Conservation (phyloP, 2,888 invertebrate species). For the Drosophila testacea region DNA sequence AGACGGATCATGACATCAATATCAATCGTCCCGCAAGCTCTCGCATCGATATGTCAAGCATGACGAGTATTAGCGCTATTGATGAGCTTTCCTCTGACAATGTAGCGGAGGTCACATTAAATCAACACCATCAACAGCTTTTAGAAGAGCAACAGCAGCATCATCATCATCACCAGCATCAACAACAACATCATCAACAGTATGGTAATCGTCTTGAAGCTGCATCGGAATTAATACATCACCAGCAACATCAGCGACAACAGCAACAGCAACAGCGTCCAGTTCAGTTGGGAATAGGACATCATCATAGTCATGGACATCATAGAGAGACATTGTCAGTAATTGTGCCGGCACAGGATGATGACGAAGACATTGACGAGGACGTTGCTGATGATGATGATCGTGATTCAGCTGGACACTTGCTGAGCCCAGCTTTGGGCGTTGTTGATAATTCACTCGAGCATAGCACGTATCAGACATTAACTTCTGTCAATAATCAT, state of each 20-base stretch:
- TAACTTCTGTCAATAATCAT: conserved; percentile 91
- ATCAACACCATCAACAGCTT: conserved; percentile 76
- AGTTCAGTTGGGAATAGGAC: conserved; percentile 39
- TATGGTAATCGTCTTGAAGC: conserved; percentile 36
- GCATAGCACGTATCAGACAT: conserved; percentile 94
- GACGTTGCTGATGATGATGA: conserved; percentile 85
- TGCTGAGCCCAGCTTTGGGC: conserved; percentile 87
- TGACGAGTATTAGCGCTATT: conserved; percentile 52
- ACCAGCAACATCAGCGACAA: conserved; percentile 40
- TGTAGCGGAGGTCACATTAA: conserved; percentile 77
- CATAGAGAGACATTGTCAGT: conserved; percentile 86
- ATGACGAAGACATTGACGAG: conserved; percentile 85
- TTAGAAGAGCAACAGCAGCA: conserved; percentile 63
- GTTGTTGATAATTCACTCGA: conserved; percentile 87
- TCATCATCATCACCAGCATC: conserved; percentile 72
- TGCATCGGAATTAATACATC: conserved; percentile 33
- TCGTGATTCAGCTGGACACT: conserved; percentile 86
- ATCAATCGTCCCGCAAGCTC: conserved; percentile 17
- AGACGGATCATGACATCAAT: neutral
- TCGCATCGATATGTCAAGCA: conserved; percentile 6
- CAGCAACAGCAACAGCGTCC: conserved; percentile 47
- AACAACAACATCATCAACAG: conserved; percentile 52
- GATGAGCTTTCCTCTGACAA: conserved; percentile 75
- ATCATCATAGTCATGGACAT: conserved; percentile 22
- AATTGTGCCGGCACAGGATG: conserved; percentile 86